A percentile compares a stretch with the other conserved stretches of the same genome.
These are phyloP conservation scores for Drepana falcataria DNA, from an alignment of 2,888 invertebrate genomes.

Conservation along the genomic window DNA sequence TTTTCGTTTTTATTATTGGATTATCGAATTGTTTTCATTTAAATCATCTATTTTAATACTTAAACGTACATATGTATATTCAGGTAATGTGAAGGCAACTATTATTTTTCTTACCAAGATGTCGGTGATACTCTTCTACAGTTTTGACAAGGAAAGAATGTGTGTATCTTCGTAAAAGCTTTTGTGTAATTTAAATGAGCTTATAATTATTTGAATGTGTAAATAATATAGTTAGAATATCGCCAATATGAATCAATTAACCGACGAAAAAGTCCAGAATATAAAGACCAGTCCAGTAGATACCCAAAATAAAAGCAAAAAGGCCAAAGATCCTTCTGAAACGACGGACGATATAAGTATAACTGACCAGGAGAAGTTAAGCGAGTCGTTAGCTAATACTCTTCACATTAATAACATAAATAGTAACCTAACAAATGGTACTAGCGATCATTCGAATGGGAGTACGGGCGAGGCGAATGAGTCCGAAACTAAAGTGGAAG, in stretches of 20 bases:
- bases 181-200: conserved; percentile 51
- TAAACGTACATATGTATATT: conserved; percentile 31
- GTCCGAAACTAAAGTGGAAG: conserved; percentile 37
- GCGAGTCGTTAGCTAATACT: conserved; percentile 62
- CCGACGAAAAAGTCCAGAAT: conserved; percentile 61
- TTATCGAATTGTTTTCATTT: conserved; percentile 33
- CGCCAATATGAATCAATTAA: conserved; percentile 65
- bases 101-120: conserved; percentile 62
- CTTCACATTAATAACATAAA: conserved; percentile 64
- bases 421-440: conserved; percentile 70
- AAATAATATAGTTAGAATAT: conserved; percentile 63
- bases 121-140: conserved; percentile 70
- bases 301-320: conserved; percentile 68
- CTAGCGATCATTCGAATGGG: conserved; percentile 58
- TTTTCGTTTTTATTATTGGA: conserved; percentile 46
- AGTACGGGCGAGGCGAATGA: conserved; percentile 37
- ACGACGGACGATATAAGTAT: conserved; percentile 53
- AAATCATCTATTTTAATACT: conserved; percentile 30
- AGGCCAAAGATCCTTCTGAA: conserved; percentile 72
- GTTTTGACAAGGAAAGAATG: conserved; percentile 70
- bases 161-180: conserved; percentile 54
- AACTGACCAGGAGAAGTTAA: conserved; percentile 57
- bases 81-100: conserved; percentile 38
- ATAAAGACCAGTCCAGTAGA: conserved; percentile 64
- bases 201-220: conserved; percentile 62